Percentiles rank a stretch among this genome's conserved stretches.
Evolutionary conservation across 92 coral and sea anemone species (phyloP).

Genomic region (Phenganax marumi): DNA sequence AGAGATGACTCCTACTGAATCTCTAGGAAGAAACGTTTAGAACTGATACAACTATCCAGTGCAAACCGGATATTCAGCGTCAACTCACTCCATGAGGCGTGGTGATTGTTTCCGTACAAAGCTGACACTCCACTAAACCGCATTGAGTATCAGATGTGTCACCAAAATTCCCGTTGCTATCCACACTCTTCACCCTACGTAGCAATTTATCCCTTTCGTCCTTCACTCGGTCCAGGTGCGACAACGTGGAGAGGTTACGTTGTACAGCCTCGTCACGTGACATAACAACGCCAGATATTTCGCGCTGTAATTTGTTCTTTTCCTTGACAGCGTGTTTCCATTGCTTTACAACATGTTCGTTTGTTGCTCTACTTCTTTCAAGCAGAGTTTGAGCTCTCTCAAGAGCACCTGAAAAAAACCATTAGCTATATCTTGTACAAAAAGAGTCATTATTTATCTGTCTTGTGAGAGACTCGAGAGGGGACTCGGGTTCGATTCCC

Average conservation of each 20-base stretch:
- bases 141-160: slow-evolving; percentile 74
- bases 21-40: too few relatives aligned
- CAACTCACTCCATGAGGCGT: slow-evolving; percentile 63
- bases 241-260: slow-evolving; percentile 87
- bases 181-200: slow-evolving; percentile 76
- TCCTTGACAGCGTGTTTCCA: slow-evolving; percentile 95
- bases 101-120: slow-evolving; percentile 67
- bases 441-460: too few relatives aligned
- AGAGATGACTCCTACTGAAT: too few relatives aligned
- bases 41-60: not conserved
- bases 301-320: slow-evolving; percentile 79
- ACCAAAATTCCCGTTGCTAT: slow-evolving; percentile 64
- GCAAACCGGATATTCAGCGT: not conserved
- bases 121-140: slow-evolving; percentile 77
- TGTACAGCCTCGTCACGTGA: slow-evolving; percentile 97
- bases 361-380: slow-evolving; percentile 69
- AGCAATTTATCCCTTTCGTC: slow-evolving; percentile 80
- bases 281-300: slow-evolving; percentile 71
- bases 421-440: too few relatives aligned
- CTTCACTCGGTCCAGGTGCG: slow-evolving; percentile 77
- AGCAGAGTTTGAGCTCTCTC: slow-evolving; percentile 69
- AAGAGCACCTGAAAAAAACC: slow-evolving; percentile 31
- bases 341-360: slow-evolving; percentile 91
- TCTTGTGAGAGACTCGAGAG: too few relatives aligned
- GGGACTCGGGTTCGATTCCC: too few relatives aligned